Conservation (phyloP, 1,140 invertebrate genomes). For the Eurosta solidaginis region DNA sequence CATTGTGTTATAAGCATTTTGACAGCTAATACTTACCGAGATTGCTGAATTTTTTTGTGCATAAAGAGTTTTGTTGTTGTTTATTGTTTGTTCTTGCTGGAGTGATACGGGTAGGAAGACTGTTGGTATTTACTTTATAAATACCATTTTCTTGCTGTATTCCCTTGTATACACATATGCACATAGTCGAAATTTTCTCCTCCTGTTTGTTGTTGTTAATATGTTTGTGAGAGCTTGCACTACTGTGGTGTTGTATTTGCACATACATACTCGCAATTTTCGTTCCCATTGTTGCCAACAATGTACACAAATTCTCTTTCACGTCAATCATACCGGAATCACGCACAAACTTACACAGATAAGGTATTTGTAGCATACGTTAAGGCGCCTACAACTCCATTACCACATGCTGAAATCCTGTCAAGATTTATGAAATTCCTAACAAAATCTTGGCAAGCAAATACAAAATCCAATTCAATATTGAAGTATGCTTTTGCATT, state of each 20-base stretch:
- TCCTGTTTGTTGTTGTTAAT: neutral
- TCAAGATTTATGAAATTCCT: constrained; percentile 18
- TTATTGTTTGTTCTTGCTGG: neutral
- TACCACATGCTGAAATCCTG: constrained; percentile 11
- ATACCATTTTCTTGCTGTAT: neutral
- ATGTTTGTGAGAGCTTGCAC: neutral
- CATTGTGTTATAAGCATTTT: neutral
- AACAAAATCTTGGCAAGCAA: neutral
- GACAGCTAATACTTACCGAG: neutral
- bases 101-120: neutral
- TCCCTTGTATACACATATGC: neutral
- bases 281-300: neutral
- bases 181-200: neutral
- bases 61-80: neutral
- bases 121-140: neutral
- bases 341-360: neutral
- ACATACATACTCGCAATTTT: neutral
- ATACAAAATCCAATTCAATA: too few species aligned
- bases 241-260: neutral
- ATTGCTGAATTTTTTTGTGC: neutral
- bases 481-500: neutral
- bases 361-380: neutral
- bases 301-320: neutral
- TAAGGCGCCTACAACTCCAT: neutral
- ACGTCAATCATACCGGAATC: neutral